A percentile compares a stretch with the other conserved stretches of the same genome.
Conservation (phyloP, 2,113 vertebrate genomes). For the Microcebus ravelobensis region DNA sequence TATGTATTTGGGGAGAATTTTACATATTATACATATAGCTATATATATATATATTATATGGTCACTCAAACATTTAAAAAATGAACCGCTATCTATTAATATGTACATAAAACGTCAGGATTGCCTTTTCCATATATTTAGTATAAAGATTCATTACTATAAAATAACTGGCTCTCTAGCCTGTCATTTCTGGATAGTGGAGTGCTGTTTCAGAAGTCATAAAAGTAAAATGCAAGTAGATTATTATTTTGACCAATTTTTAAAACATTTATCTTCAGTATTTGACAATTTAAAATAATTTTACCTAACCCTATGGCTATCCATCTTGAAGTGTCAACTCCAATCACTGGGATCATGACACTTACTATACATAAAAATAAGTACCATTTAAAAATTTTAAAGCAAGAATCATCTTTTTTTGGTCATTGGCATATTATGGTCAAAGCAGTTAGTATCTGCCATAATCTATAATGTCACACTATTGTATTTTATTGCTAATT, state of each 20-base stretch:
- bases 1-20: constrained; percentile 45
- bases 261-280: constrained; percentile 13
- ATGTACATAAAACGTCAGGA: constrained; percentile 59
- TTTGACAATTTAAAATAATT: constrained; percentile 47
- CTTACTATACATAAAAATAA: not conserved
- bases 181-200: constrained; percentile 50
- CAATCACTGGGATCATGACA: constrained; percentile 11
- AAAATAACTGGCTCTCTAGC: constrained; percentile 44
- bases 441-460: constrained; percentile 44
- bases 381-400: constrained; percentile 30
- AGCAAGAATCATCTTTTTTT: not conserved
- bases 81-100: constrained; percentile 44
- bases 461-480: not conserved
- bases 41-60: not conserved
- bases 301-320: constrained; percentile 31
- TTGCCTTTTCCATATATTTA: constrained; percentile 50
- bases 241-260: constrained; percentile 30
- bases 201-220: constrained; percentile 39
- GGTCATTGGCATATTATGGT: not conserved
- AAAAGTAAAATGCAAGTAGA: constrained; percentile 24
- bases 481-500: constrained; percentile 44
- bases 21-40: constrained; percentile 56
- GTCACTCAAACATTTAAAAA: constrained; percentile 52
- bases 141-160: constrained; percentile 50
- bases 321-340: constrained; percentile 35